Evolutionary conservation across 2,797 vertebrate genomes (phyloP).

Genomic region (Hypotaenidia okinawae): DNA sequence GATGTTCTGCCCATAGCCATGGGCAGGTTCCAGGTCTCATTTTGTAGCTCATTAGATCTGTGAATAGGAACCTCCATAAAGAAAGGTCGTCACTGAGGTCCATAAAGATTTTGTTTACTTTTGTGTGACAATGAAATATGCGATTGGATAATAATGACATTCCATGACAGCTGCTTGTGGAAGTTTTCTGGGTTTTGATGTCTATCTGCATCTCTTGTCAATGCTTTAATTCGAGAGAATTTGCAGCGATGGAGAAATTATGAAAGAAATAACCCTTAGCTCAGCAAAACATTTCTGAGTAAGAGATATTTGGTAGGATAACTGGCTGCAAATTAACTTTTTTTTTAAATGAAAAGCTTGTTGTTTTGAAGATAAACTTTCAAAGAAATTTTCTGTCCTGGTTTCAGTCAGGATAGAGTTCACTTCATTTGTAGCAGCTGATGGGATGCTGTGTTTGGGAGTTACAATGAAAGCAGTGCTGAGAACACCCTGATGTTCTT

Average conservation of each 20-base stretch:
- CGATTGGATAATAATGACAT: not conserved
- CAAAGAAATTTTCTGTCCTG: too few species aligned
- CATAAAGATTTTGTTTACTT: not conserved
- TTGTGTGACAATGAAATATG: not conserved
- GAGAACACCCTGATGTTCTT: too few species aligned
- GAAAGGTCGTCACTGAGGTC: not conserved
- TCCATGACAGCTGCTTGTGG: not conserved
- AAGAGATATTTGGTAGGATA: not conserved
- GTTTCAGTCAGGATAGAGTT: too few species aligned
- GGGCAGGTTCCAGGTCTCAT: not conserved
- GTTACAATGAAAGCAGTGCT: too few species aligned
- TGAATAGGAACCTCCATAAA: not conserved
- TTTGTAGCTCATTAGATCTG: not conserved
- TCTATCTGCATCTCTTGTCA: constrained; percentile 4
- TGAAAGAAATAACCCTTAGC: constrained; percentile 6
- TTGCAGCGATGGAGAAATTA: not conserved
- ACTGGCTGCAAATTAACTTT: not conserved
- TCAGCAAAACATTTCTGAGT: constrained; percentile 7
- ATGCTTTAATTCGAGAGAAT: not conserved
- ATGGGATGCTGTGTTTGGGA: too few species aligned
- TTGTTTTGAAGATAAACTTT: not conserved
- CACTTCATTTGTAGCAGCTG: too few species aligned
- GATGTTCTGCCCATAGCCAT: not conserved
- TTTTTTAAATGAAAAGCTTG: not conserved
- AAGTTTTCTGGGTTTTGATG: not conserved